Base-by-base conservation (phyloP, 2,888 invertebrate genomes). In the Conchocele bisecta region DNA sequence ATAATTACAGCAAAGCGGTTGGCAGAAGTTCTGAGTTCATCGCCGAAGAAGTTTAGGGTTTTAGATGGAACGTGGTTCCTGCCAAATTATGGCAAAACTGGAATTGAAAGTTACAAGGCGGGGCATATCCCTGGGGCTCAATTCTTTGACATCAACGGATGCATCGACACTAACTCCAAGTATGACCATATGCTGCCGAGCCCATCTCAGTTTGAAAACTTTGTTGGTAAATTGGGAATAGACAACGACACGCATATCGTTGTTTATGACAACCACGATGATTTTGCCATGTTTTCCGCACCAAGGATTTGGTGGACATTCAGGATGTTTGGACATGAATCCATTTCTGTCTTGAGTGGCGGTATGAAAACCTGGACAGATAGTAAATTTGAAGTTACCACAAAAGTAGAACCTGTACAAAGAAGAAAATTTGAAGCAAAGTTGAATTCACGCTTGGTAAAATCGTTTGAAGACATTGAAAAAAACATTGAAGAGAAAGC, bases 231-330 rank as follows among this genome's bases (percentile, higher is more conserved):
- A 15, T 73, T 89, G 5, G 90, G 90, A 9, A 86, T 90, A 15
- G 66, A 72, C 53, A 88, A 86, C 56, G 41, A 82, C 20, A 85
- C 86, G 0, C 88, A 88, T 66, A 88, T 90, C 20, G 75, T 90
- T 17, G 79, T 89, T 3, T 90, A 90, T 80, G 89, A 90, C 69
- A 84, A 78, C 26, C 85, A 84, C 69, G 81, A 79, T 13, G 72
- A 69, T 9, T 81, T 81, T 73, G 86, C 86, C 1, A 50, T 87
- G 29, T 86, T 87, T 57, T 86, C 86, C 6, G 89, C 88, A 1
- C 87, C 82, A 11, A 58, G 89, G 28, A 85, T 85, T 5, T 90
- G 90, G 90, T 89, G 86, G 86, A 87, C 86, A 56, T 89, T 89
- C 51, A 58, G 82, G 57, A 72, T 84, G 0, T 90, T 89, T 76